phyloP scores from a whole-genome alignment of 2,797 vertebrate genomes.

The Erethizon dorsatum region DNA sequence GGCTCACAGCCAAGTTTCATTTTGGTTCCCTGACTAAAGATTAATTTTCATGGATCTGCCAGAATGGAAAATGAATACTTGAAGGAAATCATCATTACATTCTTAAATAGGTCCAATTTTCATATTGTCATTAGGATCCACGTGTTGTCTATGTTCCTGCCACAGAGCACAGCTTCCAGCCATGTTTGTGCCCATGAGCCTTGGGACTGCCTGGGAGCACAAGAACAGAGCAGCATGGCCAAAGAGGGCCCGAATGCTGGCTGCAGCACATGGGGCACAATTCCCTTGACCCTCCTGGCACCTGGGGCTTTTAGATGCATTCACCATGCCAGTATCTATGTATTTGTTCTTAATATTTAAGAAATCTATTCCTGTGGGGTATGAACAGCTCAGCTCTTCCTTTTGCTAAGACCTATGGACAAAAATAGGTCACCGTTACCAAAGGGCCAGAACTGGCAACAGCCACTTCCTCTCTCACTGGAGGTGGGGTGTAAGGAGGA shows the following conservation, averaged over 20 bases:
- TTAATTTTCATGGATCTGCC: slow-evolving; percentile 51
- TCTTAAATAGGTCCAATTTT: slow-evolving; percentile 17
- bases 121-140: slow-evolving; percentile 14
- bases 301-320: slow-evolving; percentile 85
- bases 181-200: not conserved
- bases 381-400: not conserved
- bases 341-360: slow-evolving; percentile 16
- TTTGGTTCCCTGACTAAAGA: slow-evolving; percentile 27
- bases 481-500: rapidly evolving
- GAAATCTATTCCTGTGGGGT: not conserved
- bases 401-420: not conserved
- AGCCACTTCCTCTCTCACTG: not conserved
- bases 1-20: not conserved
- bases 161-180: slow-evolving; percentile 12
- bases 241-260: slow-evolving; percentile 22
- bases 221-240: not conserved
- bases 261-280: slow-evolving; percentile 79
- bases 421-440: not conserved
- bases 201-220: not conserved
- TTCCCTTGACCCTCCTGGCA: slow-evolving; percentile 57
- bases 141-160: slow-evolving; percentile 37
- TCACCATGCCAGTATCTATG: not conserved
- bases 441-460: not conserved
- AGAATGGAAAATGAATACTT: slow-evolving; percentile 61
- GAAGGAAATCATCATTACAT: slow-evolving; percentile 70